Evolutionary conservation across 2,113 vertebrate species (phyloP), one percentile per base, ranked within the genome.

Genomic region (Ammodytes marinus): DNA sequence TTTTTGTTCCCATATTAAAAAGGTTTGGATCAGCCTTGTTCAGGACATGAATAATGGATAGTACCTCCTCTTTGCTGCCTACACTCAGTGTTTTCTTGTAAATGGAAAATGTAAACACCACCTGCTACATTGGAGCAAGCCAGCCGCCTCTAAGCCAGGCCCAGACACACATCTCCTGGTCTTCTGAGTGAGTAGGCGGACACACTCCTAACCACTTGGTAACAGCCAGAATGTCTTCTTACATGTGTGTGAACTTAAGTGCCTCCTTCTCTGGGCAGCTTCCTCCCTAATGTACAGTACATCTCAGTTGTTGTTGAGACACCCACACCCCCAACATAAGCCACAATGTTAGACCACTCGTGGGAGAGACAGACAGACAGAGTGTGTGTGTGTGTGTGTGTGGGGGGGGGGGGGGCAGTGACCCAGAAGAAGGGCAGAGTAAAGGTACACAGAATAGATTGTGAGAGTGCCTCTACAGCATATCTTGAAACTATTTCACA

Each of bases 31-130:
- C 17, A 46, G 68, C 82, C 53, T 63, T 68, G 69, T 88, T 84
- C 3, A 40, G 74, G 47, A 58, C 82, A 80, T 63, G 75, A 85
- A 84, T 88, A 88, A 86, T 88, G 85, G 86, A 83, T 89, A 91
- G 89, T 83, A 86, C 90, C 90, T 88, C 84, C 88, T 89, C 90
- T 88, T 79, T 85, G 73, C 93, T 91, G 88, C 91, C 88, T 80
- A 93, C 91, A 88, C 86, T 85, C 83, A 83, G 84, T 87, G 75
- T 88, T 91, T 89, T 91, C 87, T 89, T 88, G 87, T 91, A 92
- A 92, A 89, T 86, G 86, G 79, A 91, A 91, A 92, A 86, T 88
- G 81, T 72, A 27, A 27, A 57, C 88, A 89, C 93, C 92, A 91
- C 91, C 90, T 92, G 92, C 86, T 86, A 89, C 86, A 87, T 82